Base-by-base conservation (phyloP, 2,797 vertebrate genomes). In the Sebastes itinus region DNA sequence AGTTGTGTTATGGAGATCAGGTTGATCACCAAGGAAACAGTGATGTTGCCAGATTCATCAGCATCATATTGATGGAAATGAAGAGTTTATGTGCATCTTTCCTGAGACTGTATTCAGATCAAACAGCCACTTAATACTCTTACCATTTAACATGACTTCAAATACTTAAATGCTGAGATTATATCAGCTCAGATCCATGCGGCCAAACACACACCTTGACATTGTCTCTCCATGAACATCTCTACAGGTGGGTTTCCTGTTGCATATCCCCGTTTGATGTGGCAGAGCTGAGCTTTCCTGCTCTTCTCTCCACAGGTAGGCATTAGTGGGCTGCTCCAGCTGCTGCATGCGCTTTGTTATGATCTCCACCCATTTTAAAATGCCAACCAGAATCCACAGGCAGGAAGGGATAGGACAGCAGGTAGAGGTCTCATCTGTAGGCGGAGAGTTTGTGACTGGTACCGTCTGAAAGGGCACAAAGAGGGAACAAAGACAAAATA, bases 331-430 rank as follows among this genome's bases (percentile, higher is more conserved):
- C 58, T 66, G 69, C 77, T 82, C 86, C 87, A 92, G 85, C 91
- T 93, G 92, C 83, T 90, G 69, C 20, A 72, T 90, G 69, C 20
- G 62, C 74, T 89, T 90, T 87, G 77, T 89, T 87, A 83, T 89
- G 79, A 92, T 91, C 92, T 90, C 81, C 87, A 67, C 82, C 86
- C 81, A 72, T 85, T 84, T 83, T 60, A 77, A 94, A 95, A 95
- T 91, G 92, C 75, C 92, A 93, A 72, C 77, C 92, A 85, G 84
- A 85, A 83, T 82, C 78, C 80, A 82, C 75, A 35, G 54, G 16
- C 75, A 78, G 87, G 81, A 84, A 84, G 83, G 70, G 66, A 42
- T 49, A n/a, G 77, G 72, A 30, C 83, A 67, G 79, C 83, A 88
- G 89, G 92, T 56, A 83, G 79, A 30, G 38, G 46, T 49, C 46